Conservation (phyloP, 2,888 invertebrate genomes). For the Eueremaeus valkanovi region DNA sequence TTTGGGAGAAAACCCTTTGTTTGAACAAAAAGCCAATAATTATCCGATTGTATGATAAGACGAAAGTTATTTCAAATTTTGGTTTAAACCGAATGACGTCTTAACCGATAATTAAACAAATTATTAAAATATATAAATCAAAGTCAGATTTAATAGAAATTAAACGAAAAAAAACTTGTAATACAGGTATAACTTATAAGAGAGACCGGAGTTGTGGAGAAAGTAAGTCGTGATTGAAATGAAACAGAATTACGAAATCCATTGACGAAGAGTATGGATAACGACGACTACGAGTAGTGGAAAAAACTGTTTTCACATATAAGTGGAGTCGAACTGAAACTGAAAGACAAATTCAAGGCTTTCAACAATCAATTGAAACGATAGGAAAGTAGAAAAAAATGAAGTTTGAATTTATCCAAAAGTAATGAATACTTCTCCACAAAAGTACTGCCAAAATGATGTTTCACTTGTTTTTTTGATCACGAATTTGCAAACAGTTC, state of each 20-base stretch:
- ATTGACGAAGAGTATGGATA: not conserved
- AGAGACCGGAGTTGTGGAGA: not conserved
- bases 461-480: too few species aligned
- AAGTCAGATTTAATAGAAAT: not conserved
- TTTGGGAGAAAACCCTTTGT: too few species aligned
- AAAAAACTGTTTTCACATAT: slow-evolving; percentile 10
- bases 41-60: too few species aligned
- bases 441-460: not conserved
- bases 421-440: not conserved
- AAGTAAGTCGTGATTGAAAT: slow-evolving; percentile 20
- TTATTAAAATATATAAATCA: too few species aligned
- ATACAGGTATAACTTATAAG: slow-evolving; percentile 5
- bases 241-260: not conserved
- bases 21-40: too few species aligned
- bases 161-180: not conserved
- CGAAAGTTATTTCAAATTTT: too few species aligned
- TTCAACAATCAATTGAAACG: slow-evolving; percentile 1
- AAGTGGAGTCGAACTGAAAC: not conserved
- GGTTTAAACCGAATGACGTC: too few species aligned
- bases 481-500: not conserved
- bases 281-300: not conserved
- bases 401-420: not conserved
- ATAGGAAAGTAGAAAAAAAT: not conserved
- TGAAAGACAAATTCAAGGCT: slow-evolving; percentile 25
- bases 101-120: too few species aligned